Conservation (phyloP, 1,140 invertebrate species). For the Drosophila triauraria region DNA sequence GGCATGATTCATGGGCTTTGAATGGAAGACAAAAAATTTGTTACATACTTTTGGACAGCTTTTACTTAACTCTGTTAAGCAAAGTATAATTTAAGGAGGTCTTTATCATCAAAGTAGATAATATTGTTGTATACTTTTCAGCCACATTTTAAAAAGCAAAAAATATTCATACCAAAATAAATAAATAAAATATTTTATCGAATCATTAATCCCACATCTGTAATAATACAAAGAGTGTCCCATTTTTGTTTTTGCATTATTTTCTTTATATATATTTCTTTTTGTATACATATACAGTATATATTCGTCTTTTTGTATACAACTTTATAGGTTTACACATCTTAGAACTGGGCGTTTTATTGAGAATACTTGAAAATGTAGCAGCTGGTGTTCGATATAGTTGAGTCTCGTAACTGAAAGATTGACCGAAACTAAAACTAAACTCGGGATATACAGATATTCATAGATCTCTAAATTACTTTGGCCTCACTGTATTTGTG, state of each 20-base stretch:
- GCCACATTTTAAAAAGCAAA: no score
- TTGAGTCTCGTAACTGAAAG: constrained; percentile 45
- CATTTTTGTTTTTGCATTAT: constrained; percentile 13
- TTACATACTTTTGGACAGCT: neutral
- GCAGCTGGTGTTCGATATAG: constrained; percentile 21
- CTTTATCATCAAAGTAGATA: neutral
- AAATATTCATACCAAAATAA: no score
- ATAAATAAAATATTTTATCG: neutral
- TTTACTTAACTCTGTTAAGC: neutral
- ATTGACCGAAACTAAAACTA: constrained; percentile 23
- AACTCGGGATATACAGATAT: constrained; percentile 2
- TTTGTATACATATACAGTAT: constrained; percentile 50
- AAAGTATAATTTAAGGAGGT: neutral
- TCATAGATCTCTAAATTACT: constrained; percentile 21
- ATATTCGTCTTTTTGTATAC: constrained; percentile 46
- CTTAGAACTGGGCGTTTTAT: constrained; percentile 34
- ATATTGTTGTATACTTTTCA: constrained; percentile 2
- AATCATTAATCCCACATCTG: neutral
- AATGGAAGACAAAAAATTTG: neutral
- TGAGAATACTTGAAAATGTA: constrained; percentile 42
- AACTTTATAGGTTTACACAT: constrained; percentile 40
- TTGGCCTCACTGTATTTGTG: constrained; percentile 48
- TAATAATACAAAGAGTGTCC: neutral
- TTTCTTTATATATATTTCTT: constrained; percentile 44
- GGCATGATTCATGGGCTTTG: neutral